These are phyloP conservation scores for Hemithea aestivaria DNA, from an alignment of 2,888 invertebrate genomes.

Conservation along the genomic window DNA sequence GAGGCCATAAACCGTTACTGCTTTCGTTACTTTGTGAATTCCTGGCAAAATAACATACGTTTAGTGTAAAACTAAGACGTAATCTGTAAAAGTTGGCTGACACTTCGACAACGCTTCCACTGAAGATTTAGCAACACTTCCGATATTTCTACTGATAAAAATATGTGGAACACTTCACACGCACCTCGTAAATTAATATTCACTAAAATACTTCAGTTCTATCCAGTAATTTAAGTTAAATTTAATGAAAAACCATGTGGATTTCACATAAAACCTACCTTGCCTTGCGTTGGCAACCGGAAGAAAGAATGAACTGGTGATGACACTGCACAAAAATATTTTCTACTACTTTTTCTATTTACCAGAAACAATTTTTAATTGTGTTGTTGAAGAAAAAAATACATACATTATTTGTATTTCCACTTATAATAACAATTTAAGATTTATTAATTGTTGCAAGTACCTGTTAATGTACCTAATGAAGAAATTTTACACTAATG, in stretches of 20 bases:
- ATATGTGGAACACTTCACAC: constrained; percentile 21
- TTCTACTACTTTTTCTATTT: constrained; percentile 9
- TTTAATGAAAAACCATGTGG: constrained; percentile 63
- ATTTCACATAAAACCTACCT: constrained; percentile 57
- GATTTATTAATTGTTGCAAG: too few relatives aligned
- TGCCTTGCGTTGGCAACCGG: constrained; percentile 71
- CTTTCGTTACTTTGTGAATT: too few relatives aligned
- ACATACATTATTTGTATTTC: too few relatives aligned
- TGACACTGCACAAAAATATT: constrained; percentile 21
- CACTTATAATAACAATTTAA: too few relatives aligned
- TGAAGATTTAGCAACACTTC: constrained; percentile 10
- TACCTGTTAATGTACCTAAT: too few relatives aligned
- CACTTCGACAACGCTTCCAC: constrained; percentile 8
- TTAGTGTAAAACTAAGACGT: too few relatives aligned
- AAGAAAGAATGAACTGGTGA: constrained; percentile 53
- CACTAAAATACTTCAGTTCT: constrained; percentile 12
- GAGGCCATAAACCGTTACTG: too few relatives aligned
- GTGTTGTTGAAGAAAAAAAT: constrained; percentile 7
- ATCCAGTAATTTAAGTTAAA: constrained; percentile 29
- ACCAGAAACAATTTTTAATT: neutral
- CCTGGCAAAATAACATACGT: too few relatives aligned
- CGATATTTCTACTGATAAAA: neutral
- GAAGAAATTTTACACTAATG: too few relatives aligned
- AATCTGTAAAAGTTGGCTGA: neutral
- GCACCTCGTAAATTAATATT: constrained; percentile 21